These are phyloP conservation scores for Parnassius smintheus DNA, from an alignment of 2,888 invertebrate species.

Conservation along the genomic window DNA sequence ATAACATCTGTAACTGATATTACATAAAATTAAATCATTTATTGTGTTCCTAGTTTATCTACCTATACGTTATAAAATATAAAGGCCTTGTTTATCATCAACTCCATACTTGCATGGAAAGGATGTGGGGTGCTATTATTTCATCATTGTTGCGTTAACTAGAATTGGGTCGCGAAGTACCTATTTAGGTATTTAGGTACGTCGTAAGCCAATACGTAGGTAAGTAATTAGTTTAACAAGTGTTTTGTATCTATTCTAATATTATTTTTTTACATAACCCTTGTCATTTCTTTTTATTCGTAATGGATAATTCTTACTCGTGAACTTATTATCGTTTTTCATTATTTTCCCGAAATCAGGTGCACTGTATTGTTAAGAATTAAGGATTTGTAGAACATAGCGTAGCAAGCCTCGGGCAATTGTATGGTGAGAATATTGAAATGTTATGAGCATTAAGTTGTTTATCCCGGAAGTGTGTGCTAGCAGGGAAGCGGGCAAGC, in stretches of 20 bases:
- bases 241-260: no score
- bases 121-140: constrained; percentile 26
- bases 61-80: constrained; percentile 58
- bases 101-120: constrained; percentile 42
- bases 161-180: constrained; percentile 11
- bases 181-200: no score
- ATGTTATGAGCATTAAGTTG: not conserved
- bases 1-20: constrained; percentile 33
- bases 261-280: no score
- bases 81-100: constrained; percentile 68
- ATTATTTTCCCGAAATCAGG: no score
- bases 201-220: no score
- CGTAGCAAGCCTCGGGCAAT: not conserved
- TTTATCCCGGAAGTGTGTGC: constrained; percentile 6
- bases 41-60: constrained; percentile 61
- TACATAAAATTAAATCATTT: constrained; percentile 70
- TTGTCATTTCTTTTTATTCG: no score
- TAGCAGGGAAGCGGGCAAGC: constrained; percentile 48
- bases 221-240: no score
- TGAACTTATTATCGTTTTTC: no score
- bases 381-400: not conserved
- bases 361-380: not conserved
- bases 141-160: constrained; percentile 23
- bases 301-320: no score
- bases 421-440: not conserved